Base-by-base conservation (phyloP, 2,113 vertebrate species). In the Sturnus vulgaris region DNA sequence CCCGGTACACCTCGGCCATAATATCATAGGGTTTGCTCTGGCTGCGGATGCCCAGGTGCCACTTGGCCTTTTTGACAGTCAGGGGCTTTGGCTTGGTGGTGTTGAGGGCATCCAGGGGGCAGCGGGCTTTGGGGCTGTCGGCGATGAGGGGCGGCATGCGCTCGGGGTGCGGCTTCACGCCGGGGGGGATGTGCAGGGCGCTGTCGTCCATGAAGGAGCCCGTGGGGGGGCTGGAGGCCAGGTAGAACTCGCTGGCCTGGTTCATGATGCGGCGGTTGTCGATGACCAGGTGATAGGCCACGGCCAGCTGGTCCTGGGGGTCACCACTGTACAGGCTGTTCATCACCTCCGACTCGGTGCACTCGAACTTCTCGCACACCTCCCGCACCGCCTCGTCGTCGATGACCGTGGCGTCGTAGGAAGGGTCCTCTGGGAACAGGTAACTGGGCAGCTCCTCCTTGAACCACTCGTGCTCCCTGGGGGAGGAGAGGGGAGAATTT, bases 251-350 rank as follows among this genome's bases (percentile, higher is more conserved):
- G 16, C 99, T 99, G 97, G 99, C 99, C 96, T 99, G 99, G 96
- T 99, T 99, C 99, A 99, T 99, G 97, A 99, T 99, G 94, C 99
- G 98, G 12, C 99, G 98, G 96, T 99, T 99, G 98, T 99, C 99
- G 31, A 99, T 99, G 94, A 99, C 98, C 5, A 99, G 99, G 96
- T 99, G 99, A 70, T 99, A 99, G 15, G 99, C 99, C 52, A 99
- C 99, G 0, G 99, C 98, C 39, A 99, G 98, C 97, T 99, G 99
- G 97, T 99, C 99, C 98, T 99, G 99, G 42, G 99, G 99, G 96
- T 99, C 99, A 5, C 99, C 99, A 3, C 99, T 99, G 96, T 99
- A 99, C 55, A 99, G 97, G 96, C 99, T 99, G 97, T 98, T 98
- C 97, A 99, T 97, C 52, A 99, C 99, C 97, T 99, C 99, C 0